Conservation (phyloP, 1,140 invertebrate genomes). For the Lepidurus couesii region DNA sequence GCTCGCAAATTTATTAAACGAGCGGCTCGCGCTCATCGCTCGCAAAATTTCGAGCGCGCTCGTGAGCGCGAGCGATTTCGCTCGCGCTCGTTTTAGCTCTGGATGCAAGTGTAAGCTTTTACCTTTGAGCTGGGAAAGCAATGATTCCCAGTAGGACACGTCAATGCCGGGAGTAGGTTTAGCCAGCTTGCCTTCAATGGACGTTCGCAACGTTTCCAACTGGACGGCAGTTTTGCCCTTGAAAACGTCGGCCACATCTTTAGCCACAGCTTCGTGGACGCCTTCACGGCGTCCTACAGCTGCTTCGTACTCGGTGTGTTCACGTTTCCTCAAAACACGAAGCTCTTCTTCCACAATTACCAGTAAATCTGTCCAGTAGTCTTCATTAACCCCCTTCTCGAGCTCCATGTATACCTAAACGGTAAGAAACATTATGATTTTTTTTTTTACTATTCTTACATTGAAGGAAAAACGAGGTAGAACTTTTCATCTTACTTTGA, state of each 20-base stretch:
- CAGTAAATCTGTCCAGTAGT: constrained; percentile 96
- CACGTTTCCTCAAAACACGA: constrained; percentile 72
- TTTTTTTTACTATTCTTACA: not conserved
- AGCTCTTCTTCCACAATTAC: constrained; percentile 95
- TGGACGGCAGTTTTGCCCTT: constrained; percentile 88
- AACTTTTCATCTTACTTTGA: constrained; percentile 63
- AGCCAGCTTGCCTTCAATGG: constrained; percentile 84
- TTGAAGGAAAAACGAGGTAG: constrained; percentile 40
- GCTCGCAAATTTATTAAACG: too few species aligned
- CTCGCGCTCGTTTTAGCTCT: too few species aligned
- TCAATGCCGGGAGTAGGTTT: constrained; percentile 83
- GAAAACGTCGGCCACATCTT: constrained; percentile 84
- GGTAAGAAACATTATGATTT: constrained; percentile 9
- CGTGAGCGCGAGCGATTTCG: too few species aligned
- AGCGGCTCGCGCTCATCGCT: too few species aligned
- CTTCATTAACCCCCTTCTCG: constrained; percentile 76
- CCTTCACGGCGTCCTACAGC: constrained; percentile 73
- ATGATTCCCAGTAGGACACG: constrained; percentile 94
- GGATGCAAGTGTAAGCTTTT: constrained; percentile 28
- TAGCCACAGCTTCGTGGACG: constrained; percentile 85
- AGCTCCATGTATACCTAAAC: constrained; percentile 69
- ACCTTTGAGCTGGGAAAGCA: constrained; percentile 85
- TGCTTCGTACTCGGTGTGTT: constrained; percentile 54
- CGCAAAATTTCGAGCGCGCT: too few species aligned
- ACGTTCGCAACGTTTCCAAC: constrained; percentile 69